phyloP scores from a whole-genome alignment of 2,797 vertebrate species.

The Coccyzus lansbergi region DNA sequence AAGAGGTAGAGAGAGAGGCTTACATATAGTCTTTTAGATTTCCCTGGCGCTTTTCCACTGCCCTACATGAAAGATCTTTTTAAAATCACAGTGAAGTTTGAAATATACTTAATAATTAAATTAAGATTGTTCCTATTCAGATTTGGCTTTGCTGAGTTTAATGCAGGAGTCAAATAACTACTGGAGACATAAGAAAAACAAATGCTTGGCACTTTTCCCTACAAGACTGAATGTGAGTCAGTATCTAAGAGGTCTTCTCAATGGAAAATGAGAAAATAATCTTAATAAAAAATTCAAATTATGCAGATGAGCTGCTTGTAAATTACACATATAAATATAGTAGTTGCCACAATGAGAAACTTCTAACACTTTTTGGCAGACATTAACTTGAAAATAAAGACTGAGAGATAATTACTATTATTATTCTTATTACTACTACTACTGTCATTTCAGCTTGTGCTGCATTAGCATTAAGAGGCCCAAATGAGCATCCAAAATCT shows the following conservation, averaged over 20 bases:
- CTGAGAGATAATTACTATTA: conserved; percentile 37
- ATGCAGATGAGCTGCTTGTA: conserved; percentile 58
- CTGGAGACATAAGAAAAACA: conserved; percentile 60
- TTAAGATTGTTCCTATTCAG: conserved; percentile 41
- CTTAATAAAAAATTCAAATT: conserved; percentile 67
- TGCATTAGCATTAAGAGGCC: conserved; percentile 26
- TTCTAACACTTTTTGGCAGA: conserved; percentile 63
- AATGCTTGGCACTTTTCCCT: conserved; percentile 51
- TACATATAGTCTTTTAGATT: background rate
- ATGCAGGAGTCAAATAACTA: conserved; percentile 56
- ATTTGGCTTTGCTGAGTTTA: conserved; percentile 54
- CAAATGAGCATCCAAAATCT: conserved; percentile 5
- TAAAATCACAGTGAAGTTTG: conserved; percentile 29
- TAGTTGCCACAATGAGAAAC: conserved; percentile 60
- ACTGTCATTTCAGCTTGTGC: conserved; percentile 27
- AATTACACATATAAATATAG: conserved; percentile 46
- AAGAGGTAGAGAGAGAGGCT: background rate
- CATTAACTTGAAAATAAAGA: conserved; percentile 58
- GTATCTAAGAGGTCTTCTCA: conserved; percentile 50
- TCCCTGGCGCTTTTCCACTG: conserved; percentile 16
- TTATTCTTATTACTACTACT: conserved; percentile 39
- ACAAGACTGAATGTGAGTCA: conserved; percentile 46
- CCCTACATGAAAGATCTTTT: conserved; percentile 36
- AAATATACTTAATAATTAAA: conserved; percentile 55
- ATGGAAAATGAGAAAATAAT: conserved; percentile 64